A percentile compares a stretch with the other conserved stretches of the same genome.
These are phyloP conservation scores for Dipodomys merriami DNA, from an alignment of 2,113 vertebrate genomes.

Conservation along the genomic window DNA sequence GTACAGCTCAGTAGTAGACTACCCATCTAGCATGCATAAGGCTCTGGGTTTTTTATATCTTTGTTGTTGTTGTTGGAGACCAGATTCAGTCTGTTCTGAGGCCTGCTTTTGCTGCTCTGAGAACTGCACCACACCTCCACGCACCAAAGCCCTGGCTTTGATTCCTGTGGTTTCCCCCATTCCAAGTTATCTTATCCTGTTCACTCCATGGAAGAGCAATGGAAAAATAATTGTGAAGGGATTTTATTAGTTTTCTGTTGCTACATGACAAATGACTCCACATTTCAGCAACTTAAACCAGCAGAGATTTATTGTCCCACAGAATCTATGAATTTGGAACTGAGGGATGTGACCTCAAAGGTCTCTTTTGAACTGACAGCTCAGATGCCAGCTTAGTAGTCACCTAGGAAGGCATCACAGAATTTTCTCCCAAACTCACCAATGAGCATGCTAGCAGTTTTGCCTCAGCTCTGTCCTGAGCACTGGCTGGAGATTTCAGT, in stretches of 20 bases:
- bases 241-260: neutral
- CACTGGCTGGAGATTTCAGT: neutral
- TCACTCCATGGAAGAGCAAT: neutral
- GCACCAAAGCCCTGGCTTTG: too few species aligned
- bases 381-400: neutral
- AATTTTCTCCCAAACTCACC: neutral
- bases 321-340: neutral
- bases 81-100: too few species aligned
- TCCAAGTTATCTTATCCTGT: neutral
- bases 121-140: neutral
- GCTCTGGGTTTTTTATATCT: neutral
- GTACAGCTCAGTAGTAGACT: neutral
- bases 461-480: neutral
- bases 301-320: neutral
- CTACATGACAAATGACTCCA: neutral
- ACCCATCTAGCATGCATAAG: neutral
- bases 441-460: neutral
- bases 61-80: too few species aligned
- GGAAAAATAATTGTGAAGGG: neutral
- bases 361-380: neutral
- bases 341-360: neutral
- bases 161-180: too few species aligned
- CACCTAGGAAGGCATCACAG: neutral
- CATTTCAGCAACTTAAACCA: slow-evolving; percentile 1
- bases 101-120: too few species aligned